Evolutionary conservation across 2,113 vertebrate species (phyloP), one percentile per base, ranked within the genome.

Genomic region (Sander vitreus): DNA sequence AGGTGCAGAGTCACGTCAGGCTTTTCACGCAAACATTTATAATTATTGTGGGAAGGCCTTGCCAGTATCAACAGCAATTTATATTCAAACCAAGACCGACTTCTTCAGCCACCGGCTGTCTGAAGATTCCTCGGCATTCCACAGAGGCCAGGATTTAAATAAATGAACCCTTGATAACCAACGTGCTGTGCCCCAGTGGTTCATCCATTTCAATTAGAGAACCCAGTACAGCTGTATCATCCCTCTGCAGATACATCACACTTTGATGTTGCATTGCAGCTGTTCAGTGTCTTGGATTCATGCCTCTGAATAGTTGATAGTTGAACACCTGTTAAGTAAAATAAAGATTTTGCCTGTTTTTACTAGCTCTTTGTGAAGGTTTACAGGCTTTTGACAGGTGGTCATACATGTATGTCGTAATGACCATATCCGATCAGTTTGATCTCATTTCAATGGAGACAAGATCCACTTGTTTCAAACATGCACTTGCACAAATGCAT

Each of bases 261-360:
- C 83, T 86, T 86, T 85, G 86, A 83, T 86, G 73, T 60, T 72
- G 53, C 59, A 36, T n/a, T 55, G 65, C 80, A 81, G 85, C 67
- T 73, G 78, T 70, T 64, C 48, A 33, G 3, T 0, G 12, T 53
- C 55, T 33, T 67, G 54, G 59, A 76, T 66, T 55, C 23, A 47
- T 58, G 57, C 64, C 68, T 59, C n/a, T 39, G 19, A 59, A 74
- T 79, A 64, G 45, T 21, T 47, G 15, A 76, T 62, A 72, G n/a
- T n/a, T n/a, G n/a, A n/a, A 69, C 81, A 72, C n/a, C 6, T 89
- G 72, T 65, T 43, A 30, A 60, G 14, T 51, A 53, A 75, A 85
- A 59, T 45, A 3, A 33, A 12, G 3, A 48, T 59, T 68, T 33
- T 60, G 23, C 51, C 54, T 23, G 57, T 76, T 69, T 87, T 76